These are phyloP conservation scores for Cariama cristata DNA, from an alignment of 2,113 vertebrate genomes.

Conservation along the genomic window DNA sequence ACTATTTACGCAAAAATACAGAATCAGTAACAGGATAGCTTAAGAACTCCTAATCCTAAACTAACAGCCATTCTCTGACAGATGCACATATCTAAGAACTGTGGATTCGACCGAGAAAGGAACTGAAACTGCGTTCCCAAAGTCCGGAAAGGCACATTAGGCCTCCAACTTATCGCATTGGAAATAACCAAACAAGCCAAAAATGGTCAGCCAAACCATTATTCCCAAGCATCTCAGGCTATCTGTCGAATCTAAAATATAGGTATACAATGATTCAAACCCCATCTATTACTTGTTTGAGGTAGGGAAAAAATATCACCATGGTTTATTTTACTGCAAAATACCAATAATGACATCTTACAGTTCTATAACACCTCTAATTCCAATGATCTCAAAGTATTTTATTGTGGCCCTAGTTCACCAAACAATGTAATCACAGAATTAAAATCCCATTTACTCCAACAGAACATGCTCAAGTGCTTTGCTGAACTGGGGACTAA, in stretches of 20 bases:
- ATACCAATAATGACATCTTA: neutral
- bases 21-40: neutral
- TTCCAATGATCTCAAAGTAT: neutral
- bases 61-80: accelerated
- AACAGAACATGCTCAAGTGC: neutral
- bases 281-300: neutral
- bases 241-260: neutral
- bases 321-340: neutral
- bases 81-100: neutral
- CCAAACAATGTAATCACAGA: conserved; percentile 12
- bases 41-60: neutral
- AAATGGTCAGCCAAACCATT: neutral
- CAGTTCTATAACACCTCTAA: neutral
- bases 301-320: neutral
- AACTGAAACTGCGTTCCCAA: neutral
- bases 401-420: neutral
- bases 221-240: neutral
- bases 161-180: neutral
- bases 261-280: neutral
- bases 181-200: neutral
- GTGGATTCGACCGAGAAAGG: neutral
- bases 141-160: neutral
- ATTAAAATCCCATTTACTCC: conserved; percentile 18
- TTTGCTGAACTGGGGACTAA: conserved; percentile 9
- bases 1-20: neutral